Conservation (phyloP, 2,888 invertebrate species). For the Eupithecia exiguata region DNA sequence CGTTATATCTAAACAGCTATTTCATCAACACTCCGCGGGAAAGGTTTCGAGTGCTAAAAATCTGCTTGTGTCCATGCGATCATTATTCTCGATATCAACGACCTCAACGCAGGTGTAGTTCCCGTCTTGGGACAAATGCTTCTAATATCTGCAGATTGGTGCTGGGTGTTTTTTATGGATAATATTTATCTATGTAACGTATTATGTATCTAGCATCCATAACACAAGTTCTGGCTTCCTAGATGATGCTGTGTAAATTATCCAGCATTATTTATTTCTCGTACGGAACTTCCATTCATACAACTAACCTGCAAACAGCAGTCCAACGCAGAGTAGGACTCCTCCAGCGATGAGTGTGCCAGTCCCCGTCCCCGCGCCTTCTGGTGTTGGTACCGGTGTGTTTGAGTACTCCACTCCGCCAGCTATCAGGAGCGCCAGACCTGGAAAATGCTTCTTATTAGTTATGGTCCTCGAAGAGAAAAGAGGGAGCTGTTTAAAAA, state of each 20-base stretch:
- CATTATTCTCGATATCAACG: too few relatives aligned
- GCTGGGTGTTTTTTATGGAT: too few relatives aligned
- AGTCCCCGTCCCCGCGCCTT: conserved; percentile 69
- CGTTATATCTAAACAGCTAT: background rate
- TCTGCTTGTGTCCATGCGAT: too few relatives aligned
- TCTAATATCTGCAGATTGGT: too few relatives aligned
- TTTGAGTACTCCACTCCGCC: conserved; percentile 85
- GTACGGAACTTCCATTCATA: background rate
- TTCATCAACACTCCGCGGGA: background rate
- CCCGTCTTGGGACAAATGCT: too few relatives aligned
- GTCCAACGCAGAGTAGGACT: conserved; percentile 84
- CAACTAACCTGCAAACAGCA: conserved; percentile 83
- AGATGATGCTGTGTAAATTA: background rate
- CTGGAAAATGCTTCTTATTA: conserved; percentile 55
- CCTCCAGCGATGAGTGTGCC: conserved; percentile 86
- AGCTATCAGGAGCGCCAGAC: conserved; percentile 85
- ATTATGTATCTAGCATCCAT: too few relatives aligned
- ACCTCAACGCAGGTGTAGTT: too few relatives aligned
- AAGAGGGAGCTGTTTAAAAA: too few relatives aligned
- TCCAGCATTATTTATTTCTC: background rate
- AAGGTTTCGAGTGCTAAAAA: too few relatives aligned
- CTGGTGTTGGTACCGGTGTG: conserved; percentile 72
- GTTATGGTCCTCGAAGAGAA: background rate
- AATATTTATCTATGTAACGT: too few relatives aligned
- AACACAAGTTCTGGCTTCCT: too few relatives aligned